A percentile compares a stretch with the other conserved stretches of the same genome.
These are phyloP conservation scores for Chromoteleia sp. DNA, from an alignment of 2,888 invertebrate species.

Conservation along the genomic window DNA sequence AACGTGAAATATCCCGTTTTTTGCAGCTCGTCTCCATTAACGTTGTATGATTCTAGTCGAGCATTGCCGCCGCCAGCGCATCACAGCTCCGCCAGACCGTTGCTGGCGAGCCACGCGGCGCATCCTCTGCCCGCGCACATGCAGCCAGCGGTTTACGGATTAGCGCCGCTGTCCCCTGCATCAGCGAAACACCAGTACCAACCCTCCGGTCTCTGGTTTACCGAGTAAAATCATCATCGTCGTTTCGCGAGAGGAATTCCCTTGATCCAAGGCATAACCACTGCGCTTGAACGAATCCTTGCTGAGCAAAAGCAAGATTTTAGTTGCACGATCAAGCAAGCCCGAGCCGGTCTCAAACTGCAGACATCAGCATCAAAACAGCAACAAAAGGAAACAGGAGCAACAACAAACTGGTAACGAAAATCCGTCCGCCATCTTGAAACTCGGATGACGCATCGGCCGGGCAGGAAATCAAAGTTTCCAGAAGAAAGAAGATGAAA, in stretches of 20 bases:
- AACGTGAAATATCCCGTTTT: conserved; percentile 78
- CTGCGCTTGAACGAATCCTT: background rate
- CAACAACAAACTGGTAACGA: conserved; percentile 53
- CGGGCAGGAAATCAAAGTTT: background rate
- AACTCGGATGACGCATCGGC: conserved; percentile 2
- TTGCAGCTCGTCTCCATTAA: conserved; percentile 84
- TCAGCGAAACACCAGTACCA: conserved; percentile 88
- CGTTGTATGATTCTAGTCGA: conserved; percentile 85
- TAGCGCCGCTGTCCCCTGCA: conserved; percentile 90
- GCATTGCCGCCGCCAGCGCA: conserved; percentile 93
- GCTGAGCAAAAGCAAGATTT: background rate
- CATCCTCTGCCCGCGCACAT: conserved; percentile 94
- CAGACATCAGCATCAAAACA: background rate
- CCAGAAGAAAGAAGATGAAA: background rate
- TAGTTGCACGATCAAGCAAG: conserved; percentile 6
- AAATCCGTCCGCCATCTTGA: conserved; percentile 75
- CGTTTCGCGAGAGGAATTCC: no score
- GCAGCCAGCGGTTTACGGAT: conserved; percentile 89
- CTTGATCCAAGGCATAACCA: no score
- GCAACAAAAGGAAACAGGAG: background rate
- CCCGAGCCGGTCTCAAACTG: conserved; percentile 2
- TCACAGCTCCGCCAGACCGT: conserved; percentile 90
- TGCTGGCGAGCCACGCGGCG: conserved; percentile 88
- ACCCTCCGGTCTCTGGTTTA: conserved; percentile 91
- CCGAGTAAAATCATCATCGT: conserved; percentile 88